These are phyloP conservation scores for Pseudococcus longispinus DNA, from an alignment of 2,888 invertebrate genomes.

Conservation along the genomic window DNA sequence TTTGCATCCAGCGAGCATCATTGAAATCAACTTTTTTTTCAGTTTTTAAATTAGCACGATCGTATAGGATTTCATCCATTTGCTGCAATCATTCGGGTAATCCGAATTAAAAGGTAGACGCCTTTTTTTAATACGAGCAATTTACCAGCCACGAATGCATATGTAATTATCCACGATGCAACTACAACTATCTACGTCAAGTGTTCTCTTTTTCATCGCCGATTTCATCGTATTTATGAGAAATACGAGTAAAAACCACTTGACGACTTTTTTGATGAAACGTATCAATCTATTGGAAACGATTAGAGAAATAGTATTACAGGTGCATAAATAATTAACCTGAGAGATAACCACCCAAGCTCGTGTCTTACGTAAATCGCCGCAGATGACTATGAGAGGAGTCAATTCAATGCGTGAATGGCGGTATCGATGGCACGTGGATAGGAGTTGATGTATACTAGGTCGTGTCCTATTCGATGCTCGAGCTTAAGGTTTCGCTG, in stretches of 20 bases:
- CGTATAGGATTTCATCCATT: neutral
- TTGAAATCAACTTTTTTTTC: neutral
- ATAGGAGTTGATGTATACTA: neutral
- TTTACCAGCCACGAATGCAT: conserved; percentile 7
- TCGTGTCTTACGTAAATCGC: neutral
- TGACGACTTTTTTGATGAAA: neutral
- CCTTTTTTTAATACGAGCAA: neutral
- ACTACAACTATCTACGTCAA: neutral
- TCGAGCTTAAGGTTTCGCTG: neutral
- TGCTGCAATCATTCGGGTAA: neutral
- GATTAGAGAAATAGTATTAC: neutral
- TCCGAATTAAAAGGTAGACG: neutral
- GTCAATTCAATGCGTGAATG: neutral
- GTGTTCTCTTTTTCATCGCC: neutral
- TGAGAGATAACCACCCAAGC: neutral
- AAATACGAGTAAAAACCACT: neutral
- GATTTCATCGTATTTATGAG: neutral
- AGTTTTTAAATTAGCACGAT: conserved; percentile 11
- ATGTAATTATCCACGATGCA: neutral
- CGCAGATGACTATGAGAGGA: neutral
- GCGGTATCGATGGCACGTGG: conserved; percentile 1
- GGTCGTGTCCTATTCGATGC: neutral
- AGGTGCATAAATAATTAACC: conserved; percentile 4
- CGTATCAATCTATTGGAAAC: neutral
- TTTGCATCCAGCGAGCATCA: neutral